Evolutionary conservation across 2,113 vertebrate species (phyloP).

Genomic region (Chascanopsetta lugubris): DNA sequence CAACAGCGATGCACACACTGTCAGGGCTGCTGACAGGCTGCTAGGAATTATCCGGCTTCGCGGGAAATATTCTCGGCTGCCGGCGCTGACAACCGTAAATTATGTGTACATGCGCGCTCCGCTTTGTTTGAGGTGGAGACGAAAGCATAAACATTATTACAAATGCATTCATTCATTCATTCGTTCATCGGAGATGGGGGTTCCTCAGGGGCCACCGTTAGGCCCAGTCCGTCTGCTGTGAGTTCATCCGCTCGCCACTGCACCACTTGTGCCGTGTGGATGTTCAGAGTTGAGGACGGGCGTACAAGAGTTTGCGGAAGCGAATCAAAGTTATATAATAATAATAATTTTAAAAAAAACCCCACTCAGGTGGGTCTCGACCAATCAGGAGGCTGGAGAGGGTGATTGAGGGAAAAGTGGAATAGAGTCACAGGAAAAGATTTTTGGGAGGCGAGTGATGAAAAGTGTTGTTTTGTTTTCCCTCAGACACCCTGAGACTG

Average conservation of each 20-base stretch:
- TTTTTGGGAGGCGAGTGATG: slow-evolving; percentile 59
- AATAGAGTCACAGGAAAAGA: slow-evolving; percentile 46
- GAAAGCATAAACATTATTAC: slow-evolving; percentile 80
- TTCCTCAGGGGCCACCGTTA: slow-evolving; percentile 51
- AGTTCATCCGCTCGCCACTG: slow-evolving; percentile 54
- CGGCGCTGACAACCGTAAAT: slow-evolving; percentile 82
- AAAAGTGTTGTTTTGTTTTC: slow-evolving; percentile 58
- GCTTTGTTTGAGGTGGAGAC: slow-evolving; percentile 73
- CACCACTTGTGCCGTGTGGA: slow-evolving; percentile 29
- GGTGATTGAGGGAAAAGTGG: slow-evolving; percentile 45
- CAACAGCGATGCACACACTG: slow-evolving; percentile 81
- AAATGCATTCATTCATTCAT: slow-evolving; percentile 79
- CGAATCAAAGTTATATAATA: no score
- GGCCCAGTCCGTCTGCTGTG: slow-evolving; percentile 54
- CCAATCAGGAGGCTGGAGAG: slow-evolving; percentile 39
- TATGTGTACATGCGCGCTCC: slow-evolving; percentile 74
- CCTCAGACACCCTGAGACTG: slow-evolving; percentile 46
- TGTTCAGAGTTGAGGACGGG: slow-evolving; percentile 34
- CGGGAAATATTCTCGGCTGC: slow-evolving; percentile 77
- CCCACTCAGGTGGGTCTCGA: slow-evolving; percentile 58
- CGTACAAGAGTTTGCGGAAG: slow-evolving; percentile 19
- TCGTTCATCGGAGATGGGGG: slow-evolving; percentile 72
- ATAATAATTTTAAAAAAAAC: no score
- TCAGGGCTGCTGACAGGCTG: slow-evolving; percentile 82
- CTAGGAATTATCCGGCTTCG: slow-evolving; percentile 80